These are phyloP conservation scores for Gambusia affinis DNA, from an alignment of 2,113 vertebrate genomes.

Conservation along the genomic window DNA sequence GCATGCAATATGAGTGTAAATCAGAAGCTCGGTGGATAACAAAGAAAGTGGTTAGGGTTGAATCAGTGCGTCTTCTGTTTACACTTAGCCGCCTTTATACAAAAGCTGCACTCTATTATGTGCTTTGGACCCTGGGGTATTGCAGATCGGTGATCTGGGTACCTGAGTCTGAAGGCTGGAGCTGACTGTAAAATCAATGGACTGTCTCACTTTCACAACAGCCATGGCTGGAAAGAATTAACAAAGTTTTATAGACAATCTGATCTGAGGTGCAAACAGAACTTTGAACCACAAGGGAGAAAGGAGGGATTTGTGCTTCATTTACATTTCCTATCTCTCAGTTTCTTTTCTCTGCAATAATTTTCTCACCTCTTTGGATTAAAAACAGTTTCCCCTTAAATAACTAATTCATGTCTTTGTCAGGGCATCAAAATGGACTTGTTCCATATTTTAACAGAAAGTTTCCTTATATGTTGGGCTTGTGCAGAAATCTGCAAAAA, in stretches of 20 bases:
- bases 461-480: slow-evolving; percentile 25
- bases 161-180: slow-evolving; percentile 44
- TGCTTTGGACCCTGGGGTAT: slow-evolving; percentile 34
- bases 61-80: slow-evolving; percentile 53
- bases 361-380: not conserved
- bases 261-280: slow-evolving; percentile 27
- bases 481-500: slow-evolving; percentile 23
- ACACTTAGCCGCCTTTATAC: slow-evolving; percentile 51
- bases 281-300: slow-evolving; percentile 8
- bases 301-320: slow-evolving; percentile 1
- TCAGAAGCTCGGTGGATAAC: slow-evolving; percentile 35
- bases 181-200: slow-evolving; percentile 63
- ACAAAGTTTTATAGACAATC: slow-evolving; percentile 23
- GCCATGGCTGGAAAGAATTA: not conserved
- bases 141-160: slow-evolving; percentile 38
- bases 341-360: not conserved
- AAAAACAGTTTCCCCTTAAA: slow-evolving; percentile 25
- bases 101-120: slow-evolving; percentile 55
- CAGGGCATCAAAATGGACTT: slow-evolving; percentile 48
- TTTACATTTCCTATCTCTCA: slow-evolving; percentile 25
- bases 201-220: slow-evolving; percentile 25
- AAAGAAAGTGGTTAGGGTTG: slow-evolving; percentile 47
- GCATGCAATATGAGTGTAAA: slow-evolving; percentile 20
- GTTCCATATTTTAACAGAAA: slow-evolving; percentile 47
- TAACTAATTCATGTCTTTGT: slow-evolving; percentile 48